Base-by-base conservation (phyloP, 2,888 invertebrate species). In the Eupithecia inturbata region DNA sequence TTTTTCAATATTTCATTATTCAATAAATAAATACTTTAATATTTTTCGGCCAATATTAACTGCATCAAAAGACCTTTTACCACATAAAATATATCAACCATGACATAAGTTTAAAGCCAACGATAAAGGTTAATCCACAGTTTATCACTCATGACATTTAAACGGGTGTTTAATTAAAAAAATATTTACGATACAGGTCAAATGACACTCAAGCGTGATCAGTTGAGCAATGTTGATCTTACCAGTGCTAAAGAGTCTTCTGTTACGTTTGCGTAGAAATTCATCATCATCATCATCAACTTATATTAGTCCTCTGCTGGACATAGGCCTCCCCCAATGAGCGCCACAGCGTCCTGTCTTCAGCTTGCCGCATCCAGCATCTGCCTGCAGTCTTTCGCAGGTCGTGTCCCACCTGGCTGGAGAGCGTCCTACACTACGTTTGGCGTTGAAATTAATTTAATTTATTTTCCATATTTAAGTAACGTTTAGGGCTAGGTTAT, bases 51-150 rank as follows among this genome's bases (percentile, higher is more conserved):
- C 12, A 57, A 57, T 57, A 10, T 22, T 53, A 26, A 26, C 57
- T 5, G 26, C 26, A 57, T 26, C 4, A 26, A 14, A 31, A 62
- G 31, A 31, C 31, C 62, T 62, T 62, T 62, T 19, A 28, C 31
- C 28, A 31, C 9, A 19, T 62, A 31, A 31, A 19, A 19, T 62
- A 7, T 19, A 19, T 62, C 9, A 62, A 62, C 28, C 3, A 31
- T 31, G 6, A 62, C 62, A 62, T 62, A 62, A 60, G 60, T 60
- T 60, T 60, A 60, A 62, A 9, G 31, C 28, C 31, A 4, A 49
- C 28, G 63, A 67, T 63, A 72, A 72, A 71, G 69, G 62, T 75
- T 72, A 72, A 75, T 72, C 67, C 49, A 33, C 62, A 36, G 68
- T 68, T 68, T 53, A 72, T 72, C 68, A 68, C 68, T 33, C 33